Conservation (phyloP, 2,113 vertebrate genomes). For the Amazona guildingii region DNA sequence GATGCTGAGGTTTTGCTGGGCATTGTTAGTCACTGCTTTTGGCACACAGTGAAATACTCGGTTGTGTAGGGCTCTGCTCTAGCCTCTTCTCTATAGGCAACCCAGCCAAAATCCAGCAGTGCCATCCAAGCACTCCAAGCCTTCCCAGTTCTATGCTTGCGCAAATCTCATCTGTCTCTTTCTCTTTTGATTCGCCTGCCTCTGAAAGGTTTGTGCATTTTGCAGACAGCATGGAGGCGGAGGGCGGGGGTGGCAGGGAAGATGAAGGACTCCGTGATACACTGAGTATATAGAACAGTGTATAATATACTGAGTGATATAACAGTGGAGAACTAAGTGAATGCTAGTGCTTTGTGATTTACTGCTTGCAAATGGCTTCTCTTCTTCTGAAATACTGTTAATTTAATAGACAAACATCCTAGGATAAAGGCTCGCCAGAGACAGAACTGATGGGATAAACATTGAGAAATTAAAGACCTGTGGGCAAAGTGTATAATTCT, state of each 20-base stretch:
- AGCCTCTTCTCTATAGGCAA: neutral
- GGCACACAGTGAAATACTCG: neutral
- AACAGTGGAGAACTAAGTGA: conserved; percentile 54
- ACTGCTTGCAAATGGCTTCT: conserved; percentile 68
- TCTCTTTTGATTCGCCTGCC: neutral
- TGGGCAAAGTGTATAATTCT: conserved; percentile 64
- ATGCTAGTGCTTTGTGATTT: conserved; percentile 71
- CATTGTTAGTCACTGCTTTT: neutral
- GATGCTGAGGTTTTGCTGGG: neutral
- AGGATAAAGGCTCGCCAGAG: conserved; percentile 70
- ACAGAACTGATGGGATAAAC: conserved; percentile 71
- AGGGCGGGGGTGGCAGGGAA: conserved; percentile 32
- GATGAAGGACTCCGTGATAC: conserved; percentile 15
- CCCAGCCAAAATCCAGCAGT: conserved; percentile 28
- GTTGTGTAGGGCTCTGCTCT: neutral
- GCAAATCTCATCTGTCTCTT: neutral
- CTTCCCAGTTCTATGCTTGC: neutral
- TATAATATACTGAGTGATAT: conserved; percentile 57
- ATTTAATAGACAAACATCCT: conserved; percentile 80
- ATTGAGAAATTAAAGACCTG: conserved; percentile 73
- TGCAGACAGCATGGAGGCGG: conserved; percentile 52
- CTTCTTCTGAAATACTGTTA: conserved; percentile 74
- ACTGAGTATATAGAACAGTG: conserved; percentile 19
- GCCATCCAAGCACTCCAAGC: neutral
- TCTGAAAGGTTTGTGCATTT: conserved; percentile 17